Base-by-base conservation (phyloP, 2,888 invertebrate species). In the Sesamia inferens region DNA sequence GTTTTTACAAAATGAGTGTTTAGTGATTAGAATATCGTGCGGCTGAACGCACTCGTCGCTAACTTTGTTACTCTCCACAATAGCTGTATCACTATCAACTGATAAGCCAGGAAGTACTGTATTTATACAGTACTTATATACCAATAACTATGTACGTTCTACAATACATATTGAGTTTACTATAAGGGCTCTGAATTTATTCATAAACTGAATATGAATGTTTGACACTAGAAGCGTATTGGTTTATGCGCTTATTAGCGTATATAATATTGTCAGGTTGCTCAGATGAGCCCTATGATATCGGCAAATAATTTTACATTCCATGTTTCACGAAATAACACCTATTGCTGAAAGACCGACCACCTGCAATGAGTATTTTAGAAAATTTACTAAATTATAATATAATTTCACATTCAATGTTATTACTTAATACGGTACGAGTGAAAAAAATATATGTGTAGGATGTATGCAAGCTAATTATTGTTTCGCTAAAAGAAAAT, bases 1-100 rank as follows among this genome's bases (percentile, higher is more conserved):
- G 62, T 61, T 72, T 70, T 66, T 64, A 81, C 48, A 54, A 74
- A 82, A 72, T 85, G 72, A 74, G 59, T 79, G 67, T 83, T 69
- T 79, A 76, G 78, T 79, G 70, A 80, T 77, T 81, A 82, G 63
- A 68, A 74, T 67, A 74, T 65, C 67, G 71, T 75, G 79, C 79
- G 85, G 57, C 61, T 65, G 48, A 66, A 57, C 55, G 63, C 67
- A 73, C 67, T 71, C 66, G 73, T 77, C 74, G 71, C 84, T 80
- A 77, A 85, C 86, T 85, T 87, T 84, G 75, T 87, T 86, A 86
- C 86, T 86, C 86, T 86, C 86, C 86, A 86, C 86, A 86, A 87
- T 86, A 85, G 80, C 85, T 87, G 83, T 79, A 78, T 80, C 81
- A 85, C 71, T 64, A 72, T 68, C 61, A 81, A 72, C 84, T 72